These are phyloP conservation scores for Caenorhabditis latens DNA, from an alignment of 1,140 invertebrate species.

Conservation along the genomic window DNA sequence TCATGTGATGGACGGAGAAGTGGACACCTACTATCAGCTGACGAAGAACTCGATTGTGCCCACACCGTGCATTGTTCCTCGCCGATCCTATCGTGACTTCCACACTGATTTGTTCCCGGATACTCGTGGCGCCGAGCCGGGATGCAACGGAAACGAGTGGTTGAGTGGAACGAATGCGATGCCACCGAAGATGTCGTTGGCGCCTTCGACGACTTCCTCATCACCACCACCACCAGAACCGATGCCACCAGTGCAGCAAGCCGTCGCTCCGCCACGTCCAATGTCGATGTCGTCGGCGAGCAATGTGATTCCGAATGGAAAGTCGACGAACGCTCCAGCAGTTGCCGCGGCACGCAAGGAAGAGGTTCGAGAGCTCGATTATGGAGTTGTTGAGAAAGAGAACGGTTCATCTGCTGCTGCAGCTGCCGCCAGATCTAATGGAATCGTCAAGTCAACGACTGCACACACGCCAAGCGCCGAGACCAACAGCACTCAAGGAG, in stretches of 20 bases:
- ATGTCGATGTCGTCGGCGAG: conserved; percentile 23
- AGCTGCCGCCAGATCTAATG: not conserved
- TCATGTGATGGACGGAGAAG: conserved; percentile 79
- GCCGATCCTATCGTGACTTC: conserved; percentile 84
- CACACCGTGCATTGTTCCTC: conserved; percentile 70
- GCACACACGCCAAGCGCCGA: conserved; percentile 5
- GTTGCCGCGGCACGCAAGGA: not conserved
- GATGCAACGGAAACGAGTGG: conserved; percentile 88
- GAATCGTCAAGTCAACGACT: not conserved
- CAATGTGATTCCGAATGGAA: conserved; percentile 12
- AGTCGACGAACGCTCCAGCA: not conserved
- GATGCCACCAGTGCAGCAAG: conserved; percentile 20
- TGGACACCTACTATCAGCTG: conserved; percentile 78
- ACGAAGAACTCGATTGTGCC: conserved; percentile 75
- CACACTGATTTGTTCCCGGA: conserved; percentile 93
- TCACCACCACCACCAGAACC: conserved; percentile 60
- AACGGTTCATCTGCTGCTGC: not conserved
- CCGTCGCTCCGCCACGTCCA: not conserved
- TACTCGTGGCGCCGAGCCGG: conserved; percentile 86
- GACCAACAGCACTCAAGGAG: conserved; percentile 32
- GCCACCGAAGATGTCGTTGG: conserved; percentile 62
- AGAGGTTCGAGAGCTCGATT: conserved; percentile 41
- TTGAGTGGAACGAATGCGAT: conserved; percentile 81
- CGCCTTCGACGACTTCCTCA: conserved; percentile 38
- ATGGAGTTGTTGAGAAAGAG: conserved; percentile 25